phyloP scores from a whole-genome alignment of 2,113 vertebrate species.

The Cyprinodon tularosa region DNA sequence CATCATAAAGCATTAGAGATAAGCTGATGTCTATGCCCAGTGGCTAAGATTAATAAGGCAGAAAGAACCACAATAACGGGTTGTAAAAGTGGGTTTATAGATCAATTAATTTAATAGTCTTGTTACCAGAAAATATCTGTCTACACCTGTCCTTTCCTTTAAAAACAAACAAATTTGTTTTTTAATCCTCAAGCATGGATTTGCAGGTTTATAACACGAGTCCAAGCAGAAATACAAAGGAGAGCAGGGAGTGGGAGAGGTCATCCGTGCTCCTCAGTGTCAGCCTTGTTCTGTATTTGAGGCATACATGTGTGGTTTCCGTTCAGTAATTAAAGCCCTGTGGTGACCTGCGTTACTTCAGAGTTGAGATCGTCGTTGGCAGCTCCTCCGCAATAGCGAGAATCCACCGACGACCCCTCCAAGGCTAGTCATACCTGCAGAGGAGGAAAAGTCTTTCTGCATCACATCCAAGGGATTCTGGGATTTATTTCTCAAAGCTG shows the following conservation, averaged over 20 bases:
- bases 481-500: not conserved
- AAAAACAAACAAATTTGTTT: not conserved
- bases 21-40: not conserved
- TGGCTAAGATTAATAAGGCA: conserved; percentile 11
- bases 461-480: not conserved
- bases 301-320: conserved; percentile 1
- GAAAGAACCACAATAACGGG: not conserved
- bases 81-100: conserved; percentile 10
- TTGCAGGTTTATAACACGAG: conserved; percentile 1
- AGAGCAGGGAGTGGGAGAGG: conserved; percentile 10
- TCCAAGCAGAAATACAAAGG: conserved; percentile 11
- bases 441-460: not conserved
- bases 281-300: not conserved
- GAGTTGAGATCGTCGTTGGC: conserved; percentile 84
- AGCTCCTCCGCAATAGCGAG: conserved; percentile 58
- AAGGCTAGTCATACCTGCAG: conserved; percentile 94
- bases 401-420: conserved; percentile 88
- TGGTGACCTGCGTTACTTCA: conserved; percentile 84
- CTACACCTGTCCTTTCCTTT: not conserved
- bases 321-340: conserved; percentile 67
- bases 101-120: conserved; percentile 2
- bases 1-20: not conserved
- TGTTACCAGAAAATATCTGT: not conserved
- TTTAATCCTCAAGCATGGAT: not conserved
- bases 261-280: conserved; percentile 4